These are phyloP conservation scores for Tuberolachnus salignus DNA, from an alignment of 2,888 invertebrate genomes.

Conservation along the genomic window DNA sequence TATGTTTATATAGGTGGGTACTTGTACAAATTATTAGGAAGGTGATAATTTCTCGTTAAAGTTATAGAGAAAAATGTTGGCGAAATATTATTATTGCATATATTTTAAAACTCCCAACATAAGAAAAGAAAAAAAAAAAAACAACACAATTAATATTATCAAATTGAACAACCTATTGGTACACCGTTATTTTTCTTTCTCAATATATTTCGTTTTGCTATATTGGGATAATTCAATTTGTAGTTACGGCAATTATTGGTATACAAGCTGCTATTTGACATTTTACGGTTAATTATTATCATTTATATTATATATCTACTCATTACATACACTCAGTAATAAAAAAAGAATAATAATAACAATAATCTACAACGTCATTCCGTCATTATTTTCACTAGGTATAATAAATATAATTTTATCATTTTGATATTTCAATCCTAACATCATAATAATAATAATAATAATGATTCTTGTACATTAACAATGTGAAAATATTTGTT, in stretches of 20 bases:
- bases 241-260: background rate
- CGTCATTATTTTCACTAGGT: background rate
- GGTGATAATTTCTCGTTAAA: too few species aligned
- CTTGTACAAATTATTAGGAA: too few species aligned
- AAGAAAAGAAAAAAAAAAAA: background rate
- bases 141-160: background rate
- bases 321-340: background rate
- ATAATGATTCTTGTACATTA: too few species aligned
- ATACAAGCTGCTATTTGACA: background rate
- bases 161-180: background rate
- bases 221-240: conserved; percentile 12
- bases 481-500: too few species aligned
- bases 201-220: background rate
- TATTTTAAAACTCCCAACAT: background rate
- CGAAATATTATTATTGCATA: background rate
- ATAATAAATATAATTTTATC: background rate
- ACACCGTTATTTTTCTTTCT: conserved; percentile 31
- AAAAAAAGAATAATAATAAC: background rate
- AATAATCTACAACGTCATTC: background rate
- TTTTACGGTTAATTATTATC: conserved; percentile 20
- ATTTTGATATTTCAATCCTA: background rate
- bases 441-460: too few species aligned
- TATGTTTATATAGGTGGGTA: too few species aligned
- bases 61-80: too few species aligned
- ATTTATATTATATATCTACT: conserved; percentile 1